Conservation (phyloP, 1,140 invertebrate species). For the Drosophila mojavensis region DNA sequence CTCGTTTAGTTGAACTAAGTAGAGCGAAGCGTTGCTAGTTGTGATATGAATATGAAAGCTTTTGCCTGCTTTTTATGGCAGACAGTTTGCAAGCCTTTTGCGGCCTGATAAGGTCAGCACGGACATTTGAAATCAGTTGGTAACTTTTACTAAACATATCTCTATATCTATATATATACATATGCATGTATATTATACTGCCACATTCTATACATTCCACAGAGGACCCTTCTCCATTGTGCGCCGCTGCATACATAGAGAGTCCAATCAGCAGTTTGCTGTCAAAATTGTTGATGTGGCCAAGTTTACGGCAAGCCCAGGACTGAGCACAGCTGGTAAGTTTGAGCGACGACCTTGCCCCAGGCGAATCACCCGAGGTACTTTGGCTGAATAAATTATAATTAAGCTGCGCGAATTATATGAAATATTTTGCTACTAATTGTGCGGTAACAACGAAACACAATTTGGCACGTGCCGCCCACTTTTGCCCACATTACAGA, state of each 20-base stretch:
- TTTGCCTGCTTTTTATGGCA: neutral
- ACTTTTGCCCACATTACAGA: neutral
- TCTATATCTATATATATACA: neutral
- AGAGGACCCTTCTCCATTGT: constrained; percentile 99
- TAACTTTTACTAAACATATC: constrained; percentile 48
- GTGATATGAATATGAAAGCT: constrained; percentile 9
- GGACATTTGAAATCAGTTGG: constrained; percentile 16
- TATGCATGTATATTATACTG: neutral
- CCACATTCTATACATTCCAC: constrained; percentile 85
- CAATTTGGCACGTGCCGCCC: constrained; percentile 38
- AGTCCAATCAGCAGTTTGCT: constrained; percentile 97
- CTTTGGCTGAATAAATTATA: constrained; percentile 78
- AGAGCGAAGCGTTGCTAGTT: constrained; percentile 8
- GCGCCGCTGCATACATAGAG: constrained; percentile 96
- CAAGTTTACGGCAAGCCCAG: constrained; percentile 97
- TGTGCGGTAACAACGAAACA: constrained; percentile 52
- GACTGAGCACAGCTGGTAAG: constrained; percentile 96
- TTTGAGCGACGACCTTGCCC: constrained; percentile 46
- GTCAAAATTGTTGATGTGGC: constrained; percentile 99
- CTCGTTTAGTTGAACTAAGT: constrained; percentile 9
- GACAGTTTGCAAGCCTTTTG: neutral
- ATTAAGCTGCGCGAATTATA: constrained; percentile 79
- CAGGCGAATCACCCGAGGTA: constrained; percentile 5
- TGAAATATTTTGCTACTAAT: constrained; percentile 71
- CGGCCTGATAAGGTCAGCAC: constrained; percentile 24